Percentiles rank a stretch among this genome's conserved stretches.
phyloP scores from a whole-genome alignment of 1,140 invertebrate species.

The Wasmannia auropunctata region DNA sequence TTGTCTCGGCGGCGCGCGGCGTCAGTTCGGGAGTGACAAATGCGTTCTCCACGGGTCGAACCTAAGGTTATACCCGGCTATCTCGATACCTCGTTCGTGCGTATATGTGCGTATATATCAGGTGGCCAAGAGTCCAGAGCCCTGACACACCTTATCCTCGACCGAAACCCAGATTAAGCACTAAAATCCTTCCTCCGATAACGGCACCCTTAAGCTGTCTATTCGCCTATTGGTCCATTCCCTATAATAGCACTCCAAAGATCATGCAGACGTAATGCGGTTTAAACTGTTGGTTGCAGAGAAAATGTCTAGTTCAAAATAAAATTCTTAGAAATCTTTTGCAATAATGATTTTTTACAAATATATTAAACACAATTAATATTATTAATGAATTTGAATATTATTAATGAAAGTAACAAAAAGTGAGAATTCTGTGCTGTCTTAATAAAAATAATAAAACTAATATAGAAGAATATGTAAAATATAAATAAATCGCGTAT shows the following conservation, averaged over 20 bases:
- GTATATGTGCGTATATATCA: conserved; percentile 60
- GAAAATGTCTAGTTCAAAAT: neutral
- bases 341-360: neutral
- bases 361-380: neutral
- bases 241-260: conserved; percentile 61
- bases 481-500: neutral
- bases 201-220: conserved; percentile 75
- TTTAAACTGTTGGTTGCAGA: neutral
- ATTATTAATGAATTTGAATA: neutral
- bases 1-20: conserved; percentile 67
- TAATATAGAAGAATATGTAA: neutral
- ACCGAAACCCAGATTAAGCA: conserved; percentile 73
- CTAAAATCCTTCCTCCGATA: conserved; percentile 78
- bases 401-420: neutral
- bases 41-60: conserved; percentile 59
- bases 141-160: conserved; percentile 66
- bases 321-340: neutral
- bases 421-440: neutral
- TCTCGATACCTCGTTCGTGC: conserved; percentile 63
- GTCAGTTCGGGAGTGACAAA: conserved; percentile 74
- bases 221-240: conserved; percentile 73
- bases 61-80: conserved; percentile 71
- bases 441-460: neutral
- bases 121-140: conserved; percentile 57
- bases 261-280: conserved; percentile 14